These are phyloP conservation scores for Typhlichthys subterraneus DNA, from an alignment of 2,797 vertebrate species.

Conservation along the genomic window DNA sequence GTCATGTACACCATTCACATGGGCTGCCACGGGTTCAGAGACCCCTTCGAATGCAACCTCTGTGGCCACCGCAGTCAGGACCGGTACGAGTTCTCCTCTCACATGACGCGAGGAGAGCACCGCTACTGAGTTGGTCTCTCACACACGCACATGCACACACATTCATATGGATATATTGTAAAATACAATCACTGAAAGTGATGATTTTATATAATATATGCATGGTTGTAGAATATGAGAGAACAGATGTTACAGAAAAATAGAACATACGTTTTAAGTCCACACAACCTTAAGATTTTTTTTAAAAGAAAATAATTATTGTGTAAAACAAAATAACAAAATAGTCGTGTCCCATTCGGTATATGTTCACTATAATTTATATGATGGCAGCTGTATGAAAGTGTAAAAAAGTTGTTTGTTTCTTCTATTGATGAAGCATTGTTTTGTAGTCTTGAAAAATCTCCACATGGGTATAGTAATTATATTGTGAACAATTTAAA, in stretches of 20 bases:
- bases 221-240: slow-evolving; percentile 58
- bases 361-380: no score
- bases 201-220: slow-evolving; percentile 65
- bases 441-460: no score
- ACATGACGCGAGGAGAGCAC: slow-evolving; percentile 96
- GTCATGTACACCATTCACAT: slow-evolving; percentile 99
- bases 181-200: slow-evolving; percentile 52
- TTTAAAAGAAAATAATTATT: no score
- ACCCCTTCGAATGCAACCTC: slow-evolving; percentile 98
- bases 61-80: slow-evolving; percentile 97
- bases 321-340: no score
- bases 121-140: slow-evolving; percentile 72
- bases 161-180: slow-evolving; percentile 37
- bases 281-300: slow-evolving; percentile 13
- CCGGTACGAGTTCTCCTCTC: slow-evolving; percentile 97
- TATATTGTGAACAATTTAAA: no score
- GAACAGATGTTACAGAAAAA: slow-evolving; percentile 25
- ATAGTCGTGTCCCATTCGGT: no score
- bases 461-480: no score
- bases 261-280: slow-evolving; percentile 21
- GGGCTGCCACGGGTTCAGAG: slow-evolving; percentile 97
- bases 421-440: no score
- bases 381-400: no score
- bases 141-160: slow-evolving; percentile 18
- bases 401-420: no score